A percentile compares a stretch with the other conserved stretches of the same genome.
These are phyloP conservation scores for Myripristis murdjan DNA, from an alignment of 2,797 vertebrate genomes.

Conservation along the genomic window DNA sequence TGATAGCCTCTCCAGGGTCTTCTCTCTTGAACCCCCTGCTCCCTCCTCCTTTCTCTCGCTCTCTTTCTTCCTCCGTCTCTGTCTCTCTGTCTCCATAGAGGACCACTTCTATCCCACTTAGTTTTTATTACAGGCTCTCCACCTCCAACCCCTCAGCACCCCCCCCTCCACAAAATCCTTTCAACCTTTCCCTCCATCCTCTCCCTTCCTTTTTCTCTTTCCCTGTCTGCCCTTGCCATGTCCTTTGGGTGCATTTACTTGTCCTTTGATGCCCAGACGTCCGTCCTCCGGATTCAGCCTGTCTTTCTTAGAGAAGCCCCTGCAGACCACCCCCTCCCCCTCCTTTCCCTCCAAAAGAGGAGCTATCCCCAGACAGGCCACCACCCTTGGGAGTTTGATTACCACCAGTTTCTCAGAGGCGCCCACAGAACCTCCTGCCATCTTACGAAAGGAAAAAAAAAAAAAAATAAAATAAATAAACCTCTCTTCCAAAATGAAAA, in stretches of 20 bases:
- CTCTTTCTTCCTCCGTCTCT: slow-evolving; percentile 47
- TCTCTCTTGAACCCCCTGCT: slow-evolving; percentile 39
- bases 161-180: slow-evolving; percentile 31
- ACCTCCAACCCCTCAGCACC: slow-evolving; percentile 5
- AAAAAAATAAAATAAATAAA: background rate
- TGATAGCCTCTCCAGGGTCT: slow-evolving; percentile 60
- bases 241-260: slow-evolving; percentile 48
- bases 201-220: background rate
- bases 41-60: slow-evolving; percentile 26
- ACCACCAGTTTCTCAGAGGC: slow-evolving; percentile 24
- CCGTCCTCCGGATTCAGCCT: slow-evolving; percentile 22
- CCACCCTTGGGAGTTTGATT: slow-evolving; percentile 9
- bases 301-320: background rate
- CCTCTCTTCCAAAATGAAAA: slow-evolving; percentile 22
- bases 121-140: slow-evolving; percentile 58
- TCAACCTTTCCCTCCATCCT: background rate
- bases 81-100: slow-evolving; percentile 54
- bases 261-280: slow-evolving; percentile 43
- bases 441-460: slow-evolving; percentile 6
- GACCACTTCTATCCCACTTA: slow-evolving; percentile 66
- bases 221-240: slow-evolving; percentile 25
- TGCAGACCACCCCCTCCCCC: background rate
- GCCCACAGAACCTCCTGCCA: slow-evolving; percentile 28
- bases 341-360: background rate
- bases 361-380: slow-evolving; percentile 20